Conservation (phyloP, 2,797 vertebrate genomes). For the Petrocephalus schoutedeni region DNA sequence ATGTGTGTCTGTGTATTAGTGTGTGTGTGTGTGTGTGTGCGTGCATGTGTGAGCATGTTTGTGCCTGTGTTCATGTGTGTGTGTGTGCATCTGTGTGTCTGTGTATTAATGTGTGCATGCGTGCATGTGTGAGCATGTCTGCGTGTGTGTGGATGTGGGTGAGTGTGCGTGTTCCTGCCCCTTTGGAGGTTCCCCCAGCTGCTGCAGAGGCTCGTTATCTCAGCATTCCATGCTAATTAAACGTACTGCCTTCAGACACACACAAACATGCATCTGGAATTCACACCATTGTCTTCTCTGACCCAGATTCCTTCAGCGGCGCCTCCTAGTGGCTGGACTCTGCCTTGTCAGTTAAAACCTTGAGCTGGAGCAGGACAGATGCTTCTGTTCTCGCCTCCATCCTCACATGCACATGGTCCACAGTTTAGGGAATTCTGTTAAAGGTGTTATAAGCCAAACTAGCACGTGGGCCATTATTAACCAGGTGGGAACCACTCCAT, state of each 20-base stretch:
- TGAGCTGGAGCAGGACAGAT: neutral
- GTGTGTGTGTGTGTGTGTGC: neutral
- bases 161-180: neutral
- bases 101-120: neutral
- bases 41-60: neutral
- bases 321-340: neutral
- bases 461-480: neutral
- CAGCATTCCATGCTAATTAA: constrained; percentile 37
- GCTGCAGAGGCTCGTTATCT: constrained; percentile 20
- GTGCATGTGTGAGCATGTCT: neutral
- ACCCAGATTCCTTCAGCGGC: neutral
- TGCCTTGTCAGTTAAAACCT: neutral
- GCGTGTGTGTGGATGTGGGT: neutral
- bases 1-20: neutral
- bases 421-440: neutral
- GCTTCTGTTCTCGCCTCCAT: neutral
- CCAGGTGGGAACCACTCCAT: neutral
- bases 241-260: constrained; percentile 17
- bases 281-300: neutral
- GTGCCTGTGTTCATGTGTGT: neutral
- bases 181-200: neutral
- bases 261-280: constrained; percentile 3
- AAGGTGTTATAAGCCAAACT: neutral
- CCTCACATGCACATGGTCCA: neutral
- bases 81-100: neutral